Base-by-base conservation (phyloP, 2,797 vertebrate genomes). In the Petrocephalus schoutedeni region DNA sequence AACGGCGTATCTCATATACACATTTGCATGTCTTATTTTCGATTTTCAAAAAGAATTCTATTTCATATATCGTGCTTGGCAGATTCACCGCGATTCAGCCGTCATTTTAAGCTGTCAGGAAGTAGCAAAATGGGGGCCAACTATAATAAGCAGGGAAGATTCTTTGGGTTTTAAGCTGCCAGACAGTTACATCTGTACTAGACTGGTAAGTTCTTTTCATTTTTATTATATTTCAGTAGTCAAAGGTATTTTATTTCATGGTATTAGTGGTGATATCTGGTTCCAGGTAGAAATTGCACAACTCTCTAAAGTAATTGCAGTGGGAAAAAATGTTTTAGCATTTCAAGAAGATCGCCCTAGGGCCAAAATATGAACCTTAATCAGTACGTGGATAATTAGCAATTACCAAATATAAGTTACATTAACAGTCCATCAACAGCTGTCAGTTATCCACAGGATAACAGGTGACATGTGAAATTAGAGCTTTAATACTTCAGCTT, bases 401-500 rank as follows among this genome's bases (percentile, higher is more conserved):
- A 32, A 74, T 74, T 74, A 74, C 67, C 67, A 74, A 41, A 74
- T 74, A 74, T 80, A 49, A 80, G 74, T 80, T 80, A 80, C 74
- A 80, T 45, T 80, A 80, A 84, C 82, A 84, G 45, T 84, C 51
- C 45, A 84, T 53, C 45, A 84, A 56, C 82, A 53, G 45, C 51
- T 84, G 82, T 84, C 51, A 84, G 10, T 84, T 53, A 51, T 51
- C 19, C 10, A 54, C 74, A 49, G 41, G 16, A 49, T 80, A 49
- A 53, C 82, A 84, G 45, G 16, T 84, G 49, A 84, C 49, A 84
- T 84, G 21, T 53, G 64, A 87, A 59, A 87, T 49, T 3, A 49
- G 21, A 58, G 74, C 21, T 23, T 77, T 82, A 59, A 87, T 82
- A 82, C 45, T 82, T 41, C 74, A 12, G 83, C 87, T 88, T 88